Base-by-base conservation (phyloP, 2,888 invertebrate species). In the Drosophila cyrtoloma region DNA sequence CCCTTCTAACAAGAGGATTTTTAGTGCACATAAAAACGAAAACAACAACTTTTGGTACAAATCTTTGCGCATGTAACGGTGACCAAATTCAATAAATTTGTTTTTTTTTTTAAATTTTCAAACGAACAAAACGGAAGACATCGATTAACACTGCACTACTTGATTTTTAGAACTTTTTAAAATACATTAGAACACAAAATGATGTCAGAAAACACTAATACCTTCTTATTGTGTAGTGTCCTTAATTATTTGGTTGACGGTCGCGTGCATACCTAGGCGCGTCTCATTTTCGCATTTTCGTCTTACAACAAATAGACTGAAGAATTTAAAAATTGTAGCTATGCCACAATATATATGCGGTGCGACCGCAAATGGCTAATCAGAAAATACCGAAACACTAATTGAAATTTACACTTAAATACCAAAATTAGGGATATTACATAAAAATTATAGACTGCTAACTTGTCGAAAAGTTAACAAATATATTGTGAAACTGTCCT, bases 271-370 rank as follows among this genome's bases (percentile, higher is more conserved):
- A 53, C 28, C 52, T 47, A 75, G 53, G 28, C 68, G 69, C 69
- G 57, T 55, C 33, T 22, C 32, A 67, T 80, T 77, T 69, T 73
- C 61, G 39, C 63, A 63, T 66, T 47, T 47, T 63, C 37, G 52
- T 50, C 50, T 47, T n/a, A 66, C 62, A 65, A 76, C 75, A 76
- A 47, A 63, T 55, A 65, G 62, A 72, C 51, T 52, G 52, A 71
- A 66, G 51, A 42, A 50, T 76, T 79, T 79, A 55, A 79, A 79
- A 77, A 75, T 70, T 66, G 66, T 64, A 78, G 77, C 77, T 71
- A 77, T 50, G 64, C 77, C 64, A 77, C 66, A 62, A 64, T 39
- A 39, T 62, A 42, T 62, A 42, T 37, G 30, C 68, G 50, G 59
- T 53, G 64, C 61, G 64, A 50, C 66, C 62, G 62, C 59, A 37